These are phyloP conservation scores for Pteronura brasiliensis DNA, from an alignment of 2,113 vertebrate genomes.

Conservation along the genomic window DNA sequence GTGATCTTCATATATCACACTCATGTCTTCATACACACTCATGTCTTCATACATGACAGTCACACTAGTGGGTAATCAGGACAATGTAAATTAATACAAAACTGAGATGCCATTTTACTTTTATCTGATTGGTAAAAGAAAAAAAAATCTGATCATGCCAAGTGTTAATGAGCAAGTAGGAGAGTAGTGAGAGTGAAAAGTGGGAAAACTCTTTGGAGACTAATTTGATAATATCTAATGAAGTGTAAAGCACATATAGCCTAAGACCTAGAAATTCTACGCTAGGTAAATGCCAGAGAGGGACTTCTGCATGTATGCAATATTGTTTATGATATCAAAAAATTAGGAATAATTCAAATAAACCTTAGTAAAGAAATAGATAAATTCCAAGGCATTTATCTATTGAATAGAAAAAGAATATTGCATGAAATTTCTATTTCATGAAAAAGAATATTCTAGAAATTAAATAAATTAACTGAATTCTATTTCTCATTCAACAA, in stretches of 20 bases:
- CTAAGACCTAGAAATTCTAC: background rate
- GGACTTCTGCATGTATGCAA: background rate
- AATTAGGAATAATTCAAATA: background rate
- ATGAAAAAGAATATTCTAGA: background rate
- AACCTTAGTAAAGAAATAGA: background rate
- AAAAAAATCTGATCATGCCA: background rate
- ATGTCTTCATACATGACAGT: background rate
- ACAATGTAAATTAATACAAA: background rate
- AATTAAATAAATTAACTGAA: background rate
- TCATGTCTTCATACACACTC: too few relatives aligned
- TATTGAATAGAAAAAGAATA: too few relatives aligned
- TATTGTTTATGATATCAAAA: background rate
- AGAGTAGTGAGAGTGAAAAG: background rate
- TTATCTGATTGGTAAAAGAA: background rate
- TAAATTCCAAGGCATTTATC: background rate
- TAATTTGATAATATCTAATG: background rate
- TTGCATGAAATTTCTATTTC: too few relatives aligned
- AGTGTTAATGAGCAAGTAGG: background rate
- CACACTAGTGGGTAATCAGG: background rate
- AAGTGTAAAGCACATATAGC: background rate
- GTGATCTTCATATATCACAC: too few relatives aligned
- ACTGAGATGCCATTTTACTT: background rate
- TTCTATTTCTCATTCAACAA: background rate
- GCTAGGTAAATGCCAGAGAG: background rate
- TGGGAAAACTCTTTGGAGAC: background rate